Base-by-base conservation (phyloP, 2,113 vertebrate genomes). In the Xenus cinereus region DNA sequence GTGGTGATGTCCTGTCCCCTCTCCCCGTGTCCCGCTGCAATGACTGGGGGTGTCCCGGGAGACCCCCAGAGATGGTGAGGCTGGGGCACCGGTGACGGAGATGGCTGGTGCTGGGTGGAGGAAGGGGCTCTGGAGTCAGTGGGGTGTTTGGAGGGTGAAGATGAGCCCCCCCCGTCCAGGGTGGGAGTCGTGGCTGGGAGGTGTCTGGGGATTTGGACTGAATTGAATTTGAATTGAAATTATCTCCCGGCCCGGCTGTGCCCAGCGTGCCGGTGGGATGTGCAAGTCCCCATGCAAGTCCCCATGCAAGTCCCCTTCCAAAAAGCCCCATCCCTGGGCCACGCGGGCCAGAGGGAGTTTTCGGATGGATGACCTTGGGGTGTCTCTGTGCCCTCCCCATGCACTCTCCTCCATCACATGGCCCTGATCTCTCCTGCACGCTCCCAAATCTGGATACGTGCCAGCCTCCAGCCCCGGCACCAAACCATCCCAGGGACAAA, bases 211-310 rank as follows among this genome's bases (percentile, higher is more conserved):
- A 33, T 74, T 57, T 53, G 32, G 57, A 57, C 0, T 57, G 39
- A 81, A 67, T 57, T 53, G 32, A 62, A 35, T 74, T 62, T 53
- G 28, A 50, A 57, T 0, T 57, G 45, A 81, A 72, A 19, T 20
- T 20, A 26, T 8, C 26, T 16, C 32, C 35, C 3, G 18, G 19
- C 18, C 37, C 32, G 30, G 39, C 35, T 12, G 8, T 81, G 73
- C 53, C 32, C 2, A 0, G 27, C 37, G 43, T 35, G 37, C 12
- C 0, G 0, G 32, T 2, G 10, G 24, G 7, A 7, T 67, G 24
- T 23, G 2, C 57, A 48, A 37, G 43, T 14, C 19, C 53, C 41
- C 74, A 68, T 0, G 30, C 2, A 62, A 75, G 19, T 57, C 56
- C 33, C 13, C 54, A 56, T 7, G 3, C 45, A 46, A 39, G 51